phyloP scores from a whole-genome alignment of 2,888 invertebrate species.

The Apomyelois bistriatella region DNA sequence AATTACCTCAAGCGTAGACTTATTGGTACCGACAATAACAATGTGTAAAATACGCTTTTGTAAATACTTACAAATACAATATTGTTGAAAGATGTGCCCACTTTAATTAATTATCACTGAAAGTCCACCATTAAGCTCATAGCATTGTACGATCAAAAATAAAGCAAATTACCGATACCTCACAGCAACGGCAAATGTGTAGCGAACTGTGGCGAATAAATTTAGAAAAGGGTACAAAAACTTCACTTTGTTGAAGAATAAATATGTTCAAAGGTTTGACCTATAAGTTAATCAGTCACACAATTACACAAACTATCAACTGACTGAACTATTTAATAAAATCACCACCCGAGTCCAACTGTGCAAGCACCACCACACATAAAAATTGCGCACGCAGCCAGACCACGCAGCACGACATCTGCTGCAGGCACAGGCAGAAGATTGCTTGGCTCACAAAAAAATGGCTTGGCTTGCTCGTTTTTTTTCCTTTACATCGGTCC shows the following conservation, averaged over 20 bases:
- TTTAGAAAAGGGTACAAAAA: conserved; percentile 16
- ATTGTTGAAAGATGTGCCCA: conserved; percentile 20
- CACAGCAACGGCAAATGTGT: conserved; percentile 36
- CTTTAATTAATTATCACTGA: conserved; percentile 45
- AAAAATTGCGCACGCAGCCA: conserved; percentile 45
- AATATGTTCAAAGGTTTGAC: conserved; percentile 1
- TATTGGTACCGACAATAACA: conserved; percentile 5
- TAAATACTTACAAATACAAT: conserved; percentile 18
- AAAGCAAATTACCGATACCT: conserved; percentile 42
- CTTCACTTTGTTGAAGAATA: conserved; percentile 20
- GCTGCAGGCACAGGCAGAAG: neutral
- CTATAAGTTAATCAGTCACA: conserved; percentile 11
- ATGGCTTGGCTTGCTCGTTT: too few species aligned
- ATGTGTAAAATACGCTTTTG: neutral
- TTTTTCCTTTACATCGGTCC: too few species aligned
- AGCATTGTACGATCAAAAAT: conserved; percentile 44
- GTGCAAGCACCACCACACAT: conserved; percentile 36
- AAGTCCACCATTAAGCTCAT: conserved; percentile 50
- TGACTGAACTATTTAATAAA: conserved; percentile 23
- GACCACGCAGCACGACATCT: neutral
- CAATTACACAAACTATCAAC: conserved; percentile 23
- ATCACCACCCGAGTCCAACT: conserved; percentile 27
- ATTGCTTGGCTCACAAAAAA: too few species aligned
- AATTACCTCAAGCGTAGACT: neutral
- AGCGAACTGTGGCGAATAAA: conserved; percentile 3